Conservation (phyloP, 2,888 invertebrate genomes). For the Seira musarum region DNA sequence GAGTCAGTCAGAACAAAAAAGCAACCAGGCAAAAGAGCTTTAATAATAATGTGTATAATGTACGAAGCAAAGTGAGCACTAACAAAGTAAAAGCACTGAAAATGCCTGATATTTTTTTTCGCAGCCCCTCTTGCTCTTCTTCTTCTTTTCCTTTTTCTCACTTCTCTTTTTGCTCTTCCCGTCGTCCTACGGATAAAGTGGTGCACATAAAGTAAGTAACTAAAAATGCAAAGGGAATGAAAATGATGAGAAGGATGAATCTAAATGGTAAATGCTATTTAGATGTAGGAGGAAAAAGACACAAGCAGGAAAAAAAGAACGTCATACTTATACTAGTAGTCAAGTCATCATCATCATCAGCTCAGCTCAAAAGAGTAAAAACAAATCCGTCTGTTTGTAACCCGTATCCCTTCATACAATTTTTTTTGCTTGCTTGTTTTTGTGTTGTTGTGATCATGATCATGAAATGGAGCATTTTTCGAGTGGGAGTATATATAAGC, state of each 20-base stretch:
- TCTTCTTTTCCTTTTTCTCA: slow-evolving; percentile 14
- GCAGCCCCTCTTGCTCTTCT: slow-evolving; percentile 22
- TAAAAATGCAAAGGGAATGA: slow-evolving; percentile 31
- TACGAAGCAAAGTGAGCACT: slow-evolving; percentile 6
- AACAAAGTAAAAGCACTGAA: slow-evolving; percentile 29
- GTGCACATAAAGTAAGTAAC: slow-evolving; percentile 13
- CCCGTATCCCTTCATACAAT: background rate
- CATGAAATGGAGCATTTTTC: background rate
- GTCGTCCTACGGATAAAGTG: slow-evolving; percentile 24
- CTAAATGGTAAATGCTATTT: background rate
- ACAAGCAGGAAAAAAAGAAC: background rate
- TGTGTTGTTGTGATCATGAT: too few relatives aligned
- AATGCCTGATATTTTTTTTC: slow-evolving; percentile 32
- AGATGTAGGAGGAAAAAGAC: background rate
- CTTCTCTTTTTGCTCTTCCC: slow-evolving; percentile 28
- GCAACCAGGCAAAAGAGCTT: slow-evolving; percentile 34
- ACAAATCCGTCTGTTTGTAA: background rate
- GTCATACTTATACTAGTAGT: too few relatives aligned
- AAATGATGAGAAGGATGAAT: background rate
- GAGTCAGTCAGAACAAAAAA: slow-evolving; percentile 28
- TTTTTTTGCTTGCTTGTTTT: too few relatives aligned
- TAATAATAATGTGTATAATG: slow-evolving; percentile 33
- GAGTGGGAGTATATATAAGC: background rate
- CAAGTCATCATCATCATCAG: background rate
- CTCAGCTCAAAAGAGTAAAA: background rate